Evolutionary conservation across 2,113 vertebrate species (phyloP).

Genomic region (Sinocyclocheilus maitianheensis): DNA sequence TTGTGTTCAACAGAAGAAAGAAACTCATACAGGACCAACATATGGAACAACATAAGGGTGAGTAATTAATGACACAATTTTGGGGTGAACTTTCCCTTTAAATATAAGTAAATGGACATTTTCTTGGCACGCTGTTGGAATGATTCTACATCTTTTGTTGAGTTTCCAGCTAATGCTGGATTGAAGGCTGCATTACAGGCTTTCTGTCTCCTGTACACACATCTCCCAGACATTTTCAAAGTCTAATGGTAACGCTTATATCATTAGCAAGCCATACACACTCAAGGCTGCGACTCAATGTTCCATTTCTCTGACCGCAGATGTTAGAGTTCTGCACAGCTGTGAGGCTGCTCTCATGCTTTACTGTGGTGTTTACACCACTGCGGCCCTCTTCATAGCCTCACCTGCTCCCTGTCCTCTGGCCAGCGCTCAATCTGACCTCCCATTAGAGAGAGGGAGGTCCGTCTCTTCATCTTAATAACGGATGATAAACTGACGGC

Average conservation of each 20-base stretch:
- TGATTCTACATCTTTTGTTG: not conserved
- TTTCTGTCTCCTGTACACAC: not conserved
- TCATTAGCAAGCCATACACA: not conserved
- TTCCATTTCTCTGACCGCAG: not conserved
- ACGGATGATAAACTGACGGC: slow-evolving; percentile 33
- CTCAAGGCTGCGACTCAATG: not conserved
- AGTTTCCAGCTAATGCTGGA: no score
- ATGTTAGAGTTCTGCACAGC: slow-evolving; percentile 19
- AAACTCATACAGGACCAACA: not conserved
- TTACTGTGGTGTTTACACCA: slow-evolving; percentile 2
- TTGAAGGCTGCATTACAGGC: not conserved
- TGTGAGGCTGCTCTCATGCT: not conserved
- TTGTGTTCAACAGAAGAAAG: no score
- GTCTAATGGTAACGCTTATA: not conserved
- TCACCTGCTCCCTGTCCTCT: slow-evolving; percentile 47
- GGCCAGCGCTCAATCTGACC: slow-evolving; percentile 40
- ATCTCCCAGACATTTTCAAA: not conserved
- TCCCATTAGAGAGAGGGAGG: slow-evolving; percentile 38
- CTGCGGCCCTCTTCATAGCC: slow-evolving; percentile 32
- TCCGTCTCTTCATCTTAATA: slow-evolving; percentile 45
- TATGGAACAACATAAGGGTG: not conserved
- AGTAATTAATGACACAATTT: not conserved
- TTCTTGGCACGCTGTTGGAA: not conserved
- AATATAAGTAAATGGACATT: not conserved
- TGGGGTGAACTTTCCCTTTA: not conserved